A percentile compares a stretch with the other conserved stretches of the same genome.
phyloP scores from a whole-genome alignment of 2,888 invertebrate genomes.

The Belgica antarctica region DNA sequence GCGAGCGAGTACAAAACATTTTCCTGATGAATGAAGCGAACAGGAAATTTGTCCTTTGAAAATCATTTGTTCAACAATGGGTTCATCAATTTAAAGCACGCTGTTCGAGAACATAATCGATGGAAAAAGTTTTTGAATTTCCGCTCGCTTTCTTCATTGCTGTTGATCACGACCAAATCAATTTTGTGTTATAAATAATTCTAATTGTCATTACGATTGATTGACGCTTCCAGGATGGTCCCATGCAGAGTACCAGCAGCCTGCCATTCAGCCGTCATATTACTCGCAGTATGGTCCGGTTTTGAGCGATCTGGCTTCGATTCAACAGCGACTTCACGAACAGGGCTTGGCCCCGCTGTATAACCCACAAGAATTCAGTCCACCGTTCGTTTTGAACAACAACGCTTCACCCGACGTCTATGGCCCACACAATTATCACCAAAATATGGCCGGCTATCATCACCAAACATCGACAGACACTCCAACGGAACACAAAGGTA shows the following conservation, averaged over 20 bases:
- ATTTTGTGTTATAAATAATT: neutral
- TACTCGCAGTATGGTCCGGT: constrained; percentile 15
- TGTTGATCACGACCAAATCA: neutral
- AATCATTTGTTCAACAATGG: neutral
- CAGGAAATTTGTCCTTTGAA: neutral
- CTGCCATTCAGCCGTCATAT: constrained; percentile 26
- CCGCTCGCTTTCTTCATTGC: neutral
- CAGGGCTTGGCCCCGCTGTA: neutral
- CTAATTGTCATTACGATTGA: constrained; percentile 19
- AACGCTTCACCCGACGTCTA: neutral
- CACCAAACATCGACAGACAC: neutral
- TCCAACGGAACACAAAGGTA: constrained; percentile 2
- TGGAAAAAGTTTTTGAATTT: neutral
- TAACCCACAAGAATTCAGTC: neutral
- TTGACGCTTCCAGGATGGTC: constrained; percentile 4
- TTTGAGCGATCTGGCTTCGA: constrained; percentile 13
- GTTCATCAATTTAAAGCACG: neutral
- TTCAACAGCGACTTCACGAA: constrained; percentile 6
- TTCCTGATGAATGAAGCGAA: no score
- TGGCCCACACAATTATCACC: neutral
- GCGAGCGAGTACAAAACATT: no score
- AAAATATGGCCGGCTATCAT: neutral
- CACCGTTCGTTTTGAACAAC: constrained; percentile 20
- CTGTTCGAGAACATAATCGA: constrained; percentile 19
- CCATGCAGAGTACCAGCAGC: neutral